Evolutionary conservation across 2,797 vertebrate species (phyloP).

Genomic region (Propithecus perrieri): DNA sequence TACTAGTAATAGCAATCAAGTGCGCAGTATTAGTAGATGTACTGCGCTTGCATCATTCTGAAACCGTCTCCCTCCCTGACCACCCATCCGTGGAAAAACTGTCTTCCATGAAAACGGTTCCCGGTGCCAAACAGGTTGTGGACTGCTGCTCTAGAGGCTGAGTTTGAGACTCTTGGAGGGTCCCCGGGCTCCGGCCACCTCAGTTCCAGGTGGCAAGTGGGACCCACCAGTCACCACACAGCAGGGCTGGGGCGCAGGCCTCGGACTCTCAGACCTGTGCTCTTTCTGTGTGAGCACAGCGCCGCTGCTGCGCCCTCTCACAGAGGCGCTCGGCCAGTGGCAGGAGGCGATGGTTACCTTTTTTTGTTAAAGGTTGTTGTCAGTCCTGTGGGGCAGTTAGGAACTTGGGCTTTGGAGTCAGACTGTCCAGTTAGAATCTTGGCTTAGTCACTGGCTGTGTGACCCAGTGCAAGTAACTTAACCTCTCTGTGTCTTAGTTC

Average conservation of each 20-base stretch:
- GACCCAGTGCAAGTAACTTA: background rate
- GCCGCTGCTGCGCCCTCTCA: background rate
- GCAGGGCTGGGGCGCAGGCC: background rate
- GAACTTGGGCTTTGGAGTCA: background rate
- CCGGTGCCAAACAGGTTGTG: background rate
- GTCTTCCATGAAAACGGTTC: no score
- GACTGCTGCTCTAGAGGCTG: background rate
- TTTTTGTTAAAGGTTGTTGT: background rate
- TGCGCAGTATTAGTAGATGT: no score
- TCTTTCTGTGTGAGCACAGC: background rate
- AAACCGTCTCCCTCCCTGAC: no score
- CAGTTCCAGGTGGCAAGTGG: background rate
- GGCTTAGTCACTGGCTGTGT: background rate
- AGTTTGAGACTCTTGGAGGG: background rate
- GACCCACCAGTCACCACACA: background rate
- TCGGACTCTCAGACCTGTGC: background rate
- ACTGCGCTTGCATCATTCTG: no score
- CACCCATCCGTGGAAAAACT: no score
- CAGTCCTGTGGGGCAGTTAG: background rate
- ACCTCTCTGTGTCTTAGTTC: background rate
- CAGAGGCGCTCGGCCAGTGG: no score
- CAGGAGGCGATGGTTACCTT: accelerated
- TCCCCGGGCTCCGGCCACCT: background rate
- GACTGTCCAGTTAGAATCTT: background rate
- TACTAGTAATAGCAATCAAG: no score